phyloP scores from a whole-genome alignment of 2,888 invertebrate species.

The Hydroisotoma schaefferi region DNA sequence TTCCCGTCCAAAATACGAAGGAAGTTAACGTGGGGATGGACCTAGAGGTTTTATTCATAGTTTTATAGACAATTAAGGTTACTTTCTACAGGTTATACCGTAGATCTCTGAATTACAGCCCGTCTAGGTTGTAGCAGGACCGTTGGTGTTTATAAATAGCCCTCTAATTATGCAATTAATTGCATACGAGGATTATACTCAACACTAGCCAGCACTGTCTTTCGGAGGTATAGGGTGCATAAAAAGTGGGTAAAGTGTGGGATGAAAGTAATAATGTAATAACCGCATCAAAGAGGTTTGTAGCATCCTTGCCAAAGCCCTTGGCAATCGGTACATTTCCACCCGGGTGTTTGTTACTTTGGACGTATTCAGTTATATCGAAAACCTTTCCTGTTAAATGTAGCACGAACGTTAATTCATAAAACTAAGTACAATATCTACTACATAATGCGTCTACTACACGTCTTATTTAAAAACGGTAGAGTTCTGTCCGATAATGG shows the following conservation, averaged over 20 bases:
- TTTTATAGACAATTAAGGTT: not conserved
- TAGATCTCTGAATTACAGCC: no score
- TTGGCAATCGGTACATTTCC: slow-evolving; percentile 12
- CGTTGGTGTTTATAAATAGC: no score
- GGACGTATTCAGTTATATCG: slow-evolving; percentile 11
- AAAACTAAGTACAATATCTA: not conserved
- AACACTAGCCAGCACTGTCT: no score
- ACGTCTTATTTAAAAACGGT: no score
- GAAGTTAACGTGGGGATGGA: slow-evolving; percentile 14
- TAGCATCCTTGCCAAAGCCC: slow-evolving; percentile 19
- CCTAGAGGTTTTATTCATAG: not conserved
- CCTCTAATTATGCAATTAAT: not conserved
- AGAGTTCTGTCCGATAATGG: no score
- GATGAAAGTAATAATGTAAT: no score
- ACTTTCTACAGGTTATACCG: no score
- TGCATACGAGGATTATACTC: no score
- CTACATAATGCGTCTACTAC: not conserved
- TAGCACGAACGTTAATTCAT: no score
- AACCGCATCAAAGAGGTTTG: slow-evolving; percentile 1
- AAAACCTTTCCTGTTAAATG: slow-evolving; percentile 13
- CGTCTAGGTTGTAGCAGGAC: no score
- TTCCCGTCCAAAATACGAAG: slow-evolving; percentile 8
- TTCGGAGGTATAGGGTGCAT: no score
- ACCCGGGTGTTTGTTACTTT: slow-evolving; percentile 14
- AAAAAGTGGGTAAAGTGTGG: no score